These are phyloP conservation scores for Micromesistius poutassou DNA, from an alignment of 2,797 vertebrate genomes.

Conservation along the genomic window DNA sequence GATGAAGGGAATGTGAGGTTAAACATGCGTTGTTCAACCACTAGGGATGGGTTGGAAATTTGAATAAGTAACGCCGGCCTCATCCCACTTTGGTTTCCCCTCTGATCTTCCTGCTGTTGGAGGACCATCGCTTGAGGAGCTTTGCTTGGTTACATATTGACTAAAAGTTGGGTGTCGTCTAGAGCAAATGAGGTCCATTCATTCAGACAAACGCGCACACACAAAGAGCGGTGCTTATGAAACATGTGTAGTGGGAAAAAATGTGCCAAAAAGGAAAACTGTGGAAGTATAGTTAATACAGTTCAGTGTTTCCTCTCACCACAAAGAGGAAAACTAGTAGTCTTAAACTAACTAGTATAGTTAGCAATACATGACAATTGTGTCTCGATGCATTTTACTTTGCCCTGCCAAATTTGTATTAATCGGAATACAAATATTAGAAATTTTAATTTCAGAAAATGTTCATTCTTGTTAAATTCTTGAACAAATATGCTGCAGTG, in stretches of 20 bases:
- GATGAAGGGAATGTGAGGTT: neutral
- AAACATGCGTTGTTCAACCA: neutral
- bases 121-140: neutral
- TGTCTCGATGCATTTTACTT: neutral
- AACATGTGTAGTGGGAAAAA: neutral
- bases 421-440: neutral
- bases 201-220: neutral
- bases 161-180: too few relatives aligned
- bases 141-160: too few relatives aligned
- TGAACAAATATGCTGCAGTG: neutral
- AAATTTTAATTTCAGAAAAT: neutral
- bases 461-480: neutral
- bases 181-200: neutral
- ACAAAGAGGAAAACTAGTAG: neutral
- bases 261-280: conserved; percentile 45
- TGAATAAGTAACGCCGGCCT: neutral
- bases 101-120: neutral
- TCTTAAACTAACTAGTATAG: neutral
- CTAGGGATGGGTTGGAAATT: neutral
- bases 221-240: neutral
- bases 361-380: neutral
- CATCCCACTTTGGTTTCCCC: neutral
- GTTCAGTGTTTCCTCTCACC: neutral
- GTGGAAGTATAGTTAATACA: conserved; percentile 40
- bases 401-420: neutral